Percentiles rank a stretch among this genome's conserved stretches.
phyloP scores from a whole-genome alignment of 2,797 vertebrate genomes.

The Peromyscus melanophrys region DNA sequence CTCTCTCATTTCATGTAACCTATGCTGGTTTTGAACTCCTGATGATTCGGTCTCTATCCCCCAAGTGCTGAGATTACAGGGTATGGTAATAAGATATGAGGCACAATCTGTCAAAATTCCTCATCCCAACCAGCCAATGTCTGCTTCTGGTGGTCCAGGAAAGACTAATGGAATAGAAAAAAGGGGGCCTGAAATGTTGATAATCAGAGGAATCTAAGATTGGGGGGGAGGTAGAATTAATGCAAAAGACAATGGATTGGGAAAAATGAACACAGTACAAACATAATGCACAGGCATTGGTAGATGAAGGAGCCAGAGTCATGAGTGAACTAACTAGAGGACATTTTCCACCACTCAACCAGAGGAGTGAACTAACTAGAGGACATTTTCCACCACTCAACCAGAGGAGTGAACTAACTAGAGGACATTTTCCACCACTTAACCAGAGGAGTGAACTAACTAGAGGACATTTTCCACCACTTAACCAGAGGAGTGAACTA shows the following conservation, averaged over 20 bases:
- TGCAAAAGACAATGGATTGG: background rate
- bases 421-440: background rate
- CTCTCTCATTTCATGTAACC: background rate
- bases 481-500: background rate
- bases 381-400: background rate
- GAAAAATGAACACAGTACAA: conserved; percentile 35
- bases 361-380: background rate
- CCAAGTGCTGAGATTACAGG: background rate
- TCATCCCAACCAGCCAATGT: background rate
- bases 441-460: background rate
- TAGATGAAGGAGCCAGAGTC: background rate
- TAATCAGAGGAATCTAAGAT: background rate
- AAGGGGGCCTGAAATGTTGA: background rate
- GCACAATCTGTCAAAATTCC: background rate
- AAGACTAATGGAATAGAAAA: background rate
- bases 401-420: background rate
- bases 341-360: background rate
- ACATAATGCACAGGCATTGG: background rate
- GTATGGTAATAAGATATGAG: background rate
- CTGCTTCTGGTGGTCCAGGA: background rate
- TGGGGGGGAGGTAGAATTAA: background rate
- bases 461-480: background rate
- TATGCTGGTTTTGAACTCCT: background rate
- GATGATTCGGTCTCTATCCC: background rate
- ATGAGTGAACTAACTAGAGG: background rate